A percentile compares a stretch with the other conserved stretches of the same genome.
Conservation (phyloP, 2,113 vertebrate genomes). For the Eptesicus fuscus region DNA sequence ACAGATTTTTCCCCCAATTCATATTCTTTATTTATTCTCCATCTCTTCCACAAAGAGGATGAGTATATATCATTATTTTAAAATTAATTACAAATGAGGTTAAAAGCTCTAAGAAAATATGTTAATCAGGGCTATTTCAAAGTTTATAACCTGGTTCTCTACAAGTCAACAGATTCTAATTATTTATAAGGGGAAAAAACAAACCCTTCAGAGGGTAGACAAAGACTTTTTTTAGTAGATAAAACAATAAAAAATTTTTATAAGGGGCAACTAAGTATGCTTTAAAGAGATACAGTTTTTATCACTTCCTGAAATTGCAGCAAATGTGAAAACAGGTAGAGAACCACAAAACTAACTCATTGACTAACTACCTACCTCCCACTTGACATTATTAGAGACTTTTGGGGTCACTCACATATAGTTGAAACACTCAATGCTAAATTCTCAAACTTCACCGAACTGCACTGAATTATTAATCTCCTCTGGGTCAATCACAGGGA, state of each 20-base stretch:
- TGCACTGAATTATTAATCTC: not conserved
- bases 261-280: not conserved
- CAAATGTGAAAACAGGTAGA: not conserved
- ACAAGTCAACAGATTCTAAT: not conserved
- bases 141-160: not conserved
- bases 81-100: conserved; percentile 17
- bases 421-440: not conserved
- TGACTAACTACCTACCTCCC: not conserved
- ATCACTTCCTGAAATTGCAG: not conserved
- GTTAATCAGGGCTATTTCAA: not conserved
- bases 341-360: not conserved
- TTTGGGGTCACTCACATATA: not conserved
- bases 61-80: conserved; percentile 22
- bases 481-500: not conserved
- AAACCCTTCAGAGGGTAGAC: not conserved
- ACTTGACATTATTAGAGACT: not conserved
- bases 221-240: not conserved
- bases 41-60: not conserved
- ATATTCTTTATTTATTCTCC: not conserved
- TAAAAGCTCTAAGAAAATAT: not conserved
- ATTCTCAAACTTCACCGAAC: not conserved
- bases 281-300: not conserved
- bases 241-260: not conserved
- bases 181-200: not conserved
- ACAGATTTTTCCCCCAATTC: not conserved